Base-by-base conservation (phyloP, 2,888 invertebrate species). In the Cantharis rustica region DNA sequence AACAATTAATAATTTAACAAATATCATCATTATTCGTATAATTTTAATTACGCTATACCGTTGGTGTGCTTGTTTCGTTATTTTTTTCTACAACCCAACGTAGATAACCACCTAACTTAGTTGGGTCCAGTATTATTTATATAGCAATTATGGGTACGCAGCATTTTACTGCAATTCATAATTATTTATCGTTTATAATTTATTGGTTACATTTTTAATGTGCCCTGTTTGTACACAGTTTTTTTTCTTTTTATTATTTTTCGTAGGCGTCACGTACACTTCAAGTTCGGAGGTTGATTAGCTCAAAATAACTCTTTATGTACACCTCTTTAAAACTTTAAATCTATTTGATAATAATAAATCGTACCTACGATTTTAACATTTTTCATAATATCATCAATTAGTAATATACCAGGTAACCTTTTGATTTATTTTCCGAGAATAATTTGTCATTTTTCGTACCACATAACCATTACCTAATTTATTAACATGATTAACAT, bases 1-100 rank as follows among this genome's bases (percentile, higher is more conserved):
- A 76, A 27, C 71, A 61, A 63, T 47, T 72, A 47, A 71, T 70
- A 72, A 69, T 31, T 77, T 47, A 47, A n/a, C 47, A n/a, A 47
- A n/a, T 47, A 47, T 47, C n/a, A 5, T n/a, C 7, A n/a, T 47
- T 47, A n/a, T 7, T 47, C n/a, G n/a, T 13, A 4, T 47, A n/a
- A 47, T n/a, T 47, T 47, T n/a, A n/a, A 13, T 47, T 7, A n/a
- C 9, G 1, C 9, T n/a, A n/a, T 47, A 47, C 1, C 2, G n/a
- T n/a, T 47, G 7, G 47, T 47, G 13, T 9, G 47, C 26, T 2
- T 47, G n/a, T 13, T 47, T 47, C n/a, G n/a, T 47, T 47, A 47
- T n/a, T 47, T 47, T 31, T 47, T 47, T 47, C 47, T 47, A n/a
- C 47, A 47, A 47, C n/a, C n/a, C 7, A 47, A 47, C 47, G n/a